A percentile compares a stretch with the other conserved stretches of the same genome.
These are phyloP conservation scores for Pluvialis apricaria DNA, from an alignment of 2,113 vertebrate genomes.

Conservation along the genomic window DNA sequence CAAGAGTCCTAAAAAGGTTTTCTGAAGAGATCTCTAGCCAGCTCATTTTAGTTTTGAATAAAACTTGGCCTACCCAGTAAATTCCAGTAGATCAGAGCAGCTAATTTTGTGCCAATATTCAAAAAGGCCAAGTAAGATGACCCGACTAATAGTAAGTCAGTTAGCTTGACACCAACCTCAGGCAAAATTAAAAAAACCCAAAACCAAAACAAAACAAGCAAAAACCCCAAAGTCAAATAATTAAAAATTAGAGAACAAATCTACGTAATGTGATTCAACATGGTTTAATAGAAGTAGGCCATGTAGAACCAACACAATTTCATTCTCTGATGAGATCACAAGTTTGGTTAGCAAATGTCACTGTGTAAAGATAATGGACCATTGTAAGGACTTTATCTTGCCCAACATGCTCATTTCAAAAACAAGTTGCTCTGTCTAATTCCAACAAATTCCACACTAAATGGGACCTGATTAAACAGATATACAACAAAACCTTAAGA, in stretches of 20 bases:
- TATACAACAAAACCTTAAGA: background rate
- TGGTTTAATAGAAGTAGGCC: background rate
- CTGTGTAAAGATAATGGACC: background rate
- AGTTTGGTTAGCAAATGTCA: background rate
- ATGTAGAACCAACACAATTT: background rate
- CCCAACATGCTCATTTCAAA: background rate
- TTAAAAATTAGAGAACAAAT: background rate
- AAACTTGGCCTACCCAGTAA: background rate
- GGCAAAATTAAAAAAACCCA: background rate
- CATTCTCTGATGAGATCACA: background rate
- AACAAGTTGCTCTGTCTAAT: background rate
- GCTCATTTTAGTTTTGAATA: background rate
- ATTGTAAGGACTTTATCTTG: background rate
- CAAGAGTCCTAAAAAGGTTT: slow-evolving; percentile 13
- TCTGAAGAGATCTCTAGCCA: background rate
- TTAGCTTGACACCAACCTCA: background rate
- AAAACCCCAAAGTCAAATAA: background rate
- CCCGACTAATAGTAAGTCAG: background rate
- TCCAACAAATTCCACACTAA: background rate
- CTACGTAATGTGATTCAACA: background rate
- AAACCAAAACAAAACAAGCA: background rate
- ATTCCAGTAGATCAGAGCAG: background rate
- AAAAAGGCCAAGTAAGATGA: background rate
- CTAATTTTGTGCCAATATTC: background rate
- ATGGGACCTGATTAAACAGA: background rate